A percentile compares a stretch with the other conserved stretches of the same genome.
phyloP scores from a whole-genome alignment of 2,888 invertebrate genomes.

The Subacronicta megacephala region DNA sequence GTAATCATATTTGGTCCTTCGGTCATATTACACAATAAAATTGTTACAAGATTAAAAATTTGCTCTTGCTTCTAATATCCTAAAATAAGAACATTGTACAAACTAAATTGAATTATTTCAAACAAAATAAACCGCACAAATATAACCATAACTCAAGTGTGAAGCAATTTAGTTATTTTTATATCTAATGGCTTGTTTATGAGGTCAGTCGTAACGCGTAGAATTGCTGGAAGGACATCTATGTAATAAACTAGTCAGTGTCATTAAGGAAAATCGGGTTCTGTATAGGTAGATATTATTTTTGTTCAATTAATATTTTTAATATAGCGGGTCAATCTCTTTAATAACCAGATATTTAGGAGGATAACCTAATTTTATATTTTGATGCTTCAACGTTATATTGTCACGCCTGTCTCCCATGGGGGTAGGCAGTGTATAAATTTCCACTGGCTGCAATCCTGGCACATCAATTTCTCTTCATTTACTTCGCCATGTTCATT shows the following conservation, averaged over 20 bases:
- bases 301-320: no score
- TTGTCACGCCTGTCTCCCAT: no score
- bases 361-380: no score
- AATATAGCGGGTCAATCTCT: background rate
- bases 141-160: conserved; percentile 35
- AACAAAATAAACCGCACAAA: conserved; percentile 33
- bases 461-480: no score
- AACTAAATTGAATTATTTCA: background rate
- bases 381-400: no score
- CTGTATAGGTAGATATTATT: background rate
- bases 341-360: background rate
- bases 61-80: background rate
- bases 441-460: no score
- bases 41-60: no score
- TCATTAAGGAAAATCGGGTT: conserved; percentile 1
- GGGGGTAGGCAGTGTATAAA: no score
- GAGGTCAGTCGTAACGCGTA: conserved; percentile 17
- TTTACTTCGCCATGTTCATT: no score
- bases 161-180: conserved; percentile 47
- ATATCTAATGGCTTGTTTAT: conserved; percentile 27
- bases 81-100: background rate
- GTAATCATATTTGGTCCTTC: no score
- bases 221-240: conserved; percentile 35
- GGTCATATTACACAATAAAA: no score
- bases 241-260: conserved; percentile 24